Evolutionary conservation across 2,113 vertebrate genomes (phyloP).

Genomic region (Lepus europaeus): DNA sequence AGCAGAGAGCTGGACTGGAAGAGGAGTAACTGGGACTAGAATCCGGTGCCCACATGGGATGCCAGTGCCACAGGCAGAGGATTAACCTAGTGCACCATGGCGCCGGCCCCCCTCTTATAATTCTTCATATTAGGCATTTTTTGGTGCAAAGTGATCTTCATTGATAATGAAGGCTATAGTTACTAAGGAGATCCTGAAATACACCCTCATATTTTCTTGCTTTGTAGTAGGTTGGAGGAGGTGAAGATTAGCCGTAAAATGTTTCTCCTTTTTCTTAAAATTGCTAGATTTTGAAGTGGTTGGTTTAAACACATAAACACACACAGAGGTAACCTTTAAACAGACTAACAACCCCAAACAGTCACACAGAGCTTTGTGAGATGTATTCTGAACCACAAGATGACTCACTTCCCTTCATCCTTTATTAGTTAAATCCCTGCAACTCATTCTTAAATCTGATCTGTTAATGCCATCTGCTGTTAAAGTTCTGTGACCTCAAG

Average conservation of each 20-base stretch:
- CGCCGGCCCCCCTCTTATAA: neutral
- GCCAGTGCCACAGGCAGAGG: too few relatives aligned
- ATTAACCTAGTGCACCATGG: too few relatives aligned
- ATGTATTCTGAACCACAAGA: neutral
- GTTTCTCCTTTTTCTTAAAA: neutral
- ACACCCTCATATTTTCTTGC: neutral
- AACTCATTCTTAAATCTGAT: slow-evolving; percentile 25
- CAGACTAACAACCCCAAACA: neutral
- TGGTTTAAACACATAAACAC: neutral
- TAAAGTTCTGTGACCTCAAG: neutral
- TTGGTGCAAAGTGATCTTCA: neutral
- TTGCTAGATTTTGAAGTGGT: neutral
- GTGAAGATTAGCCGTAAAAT: neutral
- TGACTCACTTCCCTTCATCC: neutral
- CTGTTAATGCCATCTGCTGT: slow-evolving; percentile 66
- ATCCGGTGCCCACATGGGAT: too few relatives aligned
- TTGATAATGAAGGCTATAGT: neutral
- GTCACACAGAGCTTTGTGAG: neutral
- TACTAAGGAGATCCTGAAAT: slow-evolving; percentile 20
- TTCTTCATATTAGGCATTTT: neutral
- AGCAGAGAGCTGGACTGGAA: too few relatives aligned
- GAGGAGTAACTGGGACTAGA: too few relatives aligned
- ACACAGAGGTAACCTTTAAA: neutral
- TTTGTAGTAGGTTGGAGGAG: neutral
- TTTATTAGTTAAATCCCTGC: slow-evolving; percentile 7